phyloP scores from a whole-genome alignment of 2,113 vertebrate species.

The Regulus satrapa region DNA sequence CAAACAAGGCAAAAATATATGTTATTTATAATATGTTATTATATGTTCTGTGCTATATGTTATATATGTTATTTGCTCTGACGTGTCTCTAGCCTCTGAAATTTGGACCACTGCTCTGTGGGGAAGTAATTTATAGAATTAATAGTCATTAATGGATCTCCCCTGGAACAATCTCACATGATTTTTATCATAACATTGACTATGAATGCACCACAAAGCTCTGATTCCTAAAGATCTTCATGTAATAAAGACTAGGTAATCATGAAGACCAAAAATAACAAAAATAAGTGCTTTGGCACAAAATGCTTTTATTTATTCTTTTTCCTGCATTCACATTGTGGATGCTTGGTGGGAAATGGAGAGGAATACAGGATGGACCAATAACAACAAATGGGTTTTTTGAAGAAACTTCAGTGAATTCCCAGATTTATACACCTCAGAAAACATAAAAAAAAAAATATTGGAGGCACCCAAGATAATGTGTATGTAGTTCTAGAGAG shows the following conservation, averaged over 20 bases:
- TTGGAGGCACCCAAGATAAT: neutral
- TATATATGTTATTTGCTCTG: neutral
- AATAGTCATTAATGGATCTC: neutral
- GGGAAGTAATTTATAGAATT: neutral
- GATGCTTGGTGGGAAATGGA: neutral
- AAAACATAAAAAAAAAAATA: neutral
- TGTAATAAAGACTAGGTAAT: fast-evolving
- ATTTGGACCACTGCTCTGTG: neutral
- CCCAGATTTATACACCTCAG: neutral
- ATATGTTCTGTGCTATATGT: too few relatives aligned
- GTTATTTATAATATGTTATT: too few relatives aligned
- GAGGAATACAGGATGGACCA: neutral
- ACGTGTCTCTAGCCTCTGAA: neutral
- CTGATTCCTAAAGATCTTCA: neutral
- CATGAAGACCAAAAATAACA: neutral
- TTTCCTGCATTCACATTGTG: neutral
- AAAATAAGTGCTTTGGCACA: neutral
- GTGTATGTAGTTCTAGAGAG: neutral
- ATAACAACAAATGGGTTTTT: neutral
- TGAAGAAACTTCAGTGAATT: neutral
- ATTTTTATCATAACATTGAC: neutral
- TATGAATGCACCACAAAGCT: neutral
- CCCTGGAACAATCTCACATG: neutral
- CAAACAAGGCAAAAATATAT: neutral
- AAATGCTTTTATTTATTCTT: neutral